Percentiles rank a stretch among this genome's conserved stretches.
These are phyloP conservation scores for Coracopsis vasa DNA, from an alignment of 2,113 vertebrate genomes.

Conservation along the genomic window DNA sequence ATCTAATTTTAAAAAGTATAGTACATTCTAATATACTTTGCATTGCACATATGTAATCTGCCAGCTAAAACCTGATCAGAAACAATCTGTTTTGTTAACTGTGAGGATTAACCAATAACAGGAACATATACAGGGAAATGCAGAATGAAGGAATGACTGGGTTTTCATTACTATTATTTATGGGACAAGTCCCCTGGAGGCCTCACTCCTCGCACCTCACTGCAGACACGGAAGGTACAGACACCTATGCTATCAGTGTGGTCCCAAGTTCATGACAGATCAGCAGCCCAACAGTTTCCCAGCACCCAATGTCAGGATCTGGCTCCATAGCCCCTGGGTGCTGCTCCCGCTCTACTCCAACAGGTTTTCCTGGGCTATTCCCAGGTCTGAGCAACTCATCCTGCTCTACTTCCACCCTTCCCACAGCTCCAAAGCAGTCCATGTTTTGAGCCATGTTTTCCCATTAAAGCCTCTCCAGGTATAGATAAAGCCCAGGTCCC, in stretches of 20 bases:
- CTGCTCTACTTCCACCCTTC: rapidly evolving
- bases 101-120: neutral
- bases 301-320: rapidly evolving
- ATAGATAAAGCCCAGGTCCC: neutral
- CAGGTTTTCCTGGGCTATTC: neutral
- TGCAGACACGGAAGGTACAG: rapidly evolving
- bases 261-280: rapidly evolving
- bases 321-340: rapidly evolving
- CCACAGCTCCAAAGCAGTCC: neutral
- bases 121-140: neutral
- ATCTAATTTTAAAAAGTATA: conserved; percentile 42
- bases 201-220: rapidly evolving
- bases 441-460: rapidly evolving
- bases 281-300: neutral
- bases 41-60: neutral
- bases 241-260: rapidly evolving
- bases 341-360: neutral
- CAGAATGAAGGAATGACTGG: neutral
- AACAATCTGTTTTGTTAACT: neutral
- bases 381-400: neutral
- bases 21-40: neutral
- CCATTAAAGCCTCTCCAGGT: neutral
- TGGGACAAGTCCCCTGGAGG: rapidly evolving
- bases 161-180: neutral
- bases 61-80: conserved; percentile 17